Percentiles rank a stretch among this genome's conserved stretches.
Conservation (phyloP, 2,888 invertebrate genomes). For the Diarsia brunnea region DNA sequence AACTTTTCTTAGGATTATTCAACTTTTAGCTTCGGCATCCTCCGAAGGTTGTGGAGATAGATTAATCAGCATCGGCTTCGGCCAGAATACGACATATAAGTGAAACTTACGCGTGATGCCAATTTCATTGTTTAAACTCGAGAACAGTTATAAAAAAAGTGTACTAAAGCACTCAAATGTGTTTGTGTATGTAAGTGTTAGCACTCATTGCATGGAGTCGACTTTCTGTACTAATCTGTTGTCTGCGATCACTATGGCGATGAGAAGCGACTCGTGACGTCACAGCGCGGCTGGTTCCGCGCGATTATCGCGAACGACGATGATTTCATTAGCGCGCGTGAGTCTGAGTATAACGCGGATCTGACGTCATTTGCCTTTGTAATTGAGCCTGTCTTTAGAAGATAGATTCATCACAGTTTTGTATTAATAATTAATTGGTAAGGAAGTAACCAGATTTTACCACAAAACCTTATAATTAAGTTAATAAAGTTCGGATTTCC, state of each 20-base stretch:
- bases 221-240: not conserved
- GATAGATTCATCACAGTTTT: conserved; percentile 3
- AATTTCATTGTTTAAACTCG: not conserved
- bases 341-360: not conserved
- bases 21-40: too few relatives aligned
- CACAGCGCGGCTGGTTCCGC: conserved; percentile 18
- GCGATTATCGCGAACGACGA: conserved; percentile 15
- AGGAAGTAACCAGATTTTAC: not conserved
- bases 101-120: not conserved
- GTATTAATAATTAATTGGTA: not conserved
- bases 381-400: not conserved
- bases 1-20: too few relatives aligned
- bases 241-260: not conserved
- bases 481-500: conserved; percentile 12
- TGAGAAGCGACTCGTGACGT: conserved; percentile 26
- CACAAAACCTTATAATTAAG: conserved; percentile 7
- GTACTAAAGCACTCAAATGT: not conserved
- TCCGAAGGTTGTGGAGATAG: too few relatives aligned
- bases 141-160: not conserved
- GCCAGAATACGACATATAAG: too few relatives aligned
- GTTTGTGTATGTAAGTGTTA: not conserved
- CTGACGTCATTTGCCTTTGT: conserved; percentile 1
- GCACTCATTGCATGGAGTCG: too few relatives aligned
- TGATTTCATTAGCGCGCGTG: conserved; percentile 39
- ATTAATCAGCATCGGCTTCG: too few relatives aligned